phyloP scores from a whole-genome alignment of 2,113 vertebrate species.

The Aldabrachelys gigantea region DNA sequence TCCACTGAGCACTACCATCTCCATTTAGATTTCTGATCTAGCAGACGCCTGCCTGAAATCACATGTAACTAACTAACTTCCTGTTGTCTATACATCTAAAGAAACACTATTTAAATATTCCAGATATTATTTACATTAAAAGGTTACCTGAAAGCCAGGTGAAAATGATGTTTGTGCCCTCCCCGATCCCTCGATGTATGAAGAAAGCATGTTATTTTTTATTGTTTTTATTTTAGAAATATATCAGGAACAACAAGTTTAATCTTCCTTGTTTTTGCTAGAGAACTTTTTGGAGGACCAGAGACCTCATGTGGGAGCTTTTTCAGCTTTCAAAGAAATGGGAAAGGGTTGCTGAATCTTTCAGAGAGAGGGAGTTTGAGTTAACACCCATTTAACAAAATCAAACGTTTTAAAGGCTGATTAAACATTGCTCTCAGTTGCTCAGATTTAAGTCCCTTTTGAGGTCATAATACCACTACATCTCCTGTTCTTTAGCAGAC shows the following conservation, averaged over 20 bases:
- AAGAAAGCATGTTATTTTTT: neutral
- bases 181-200: neutral
- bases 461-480: constrained; percentile 17
- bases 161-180: neutral
- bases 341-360: constrained; percentile 4
- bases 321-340: neutral
- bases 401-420: constrained; percentile 17
- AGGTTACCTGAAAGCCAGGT: neutral
- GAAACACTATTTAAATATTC: neutral
- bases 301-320: neutral
- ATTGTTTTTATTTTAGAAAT: neutral
- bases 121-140: constrained; percentile 25
- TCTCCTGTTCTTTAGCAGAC: constrained; percentile 3
- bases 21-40: neutral
- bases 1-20: neutral
- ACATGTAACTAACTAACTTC: neutral
- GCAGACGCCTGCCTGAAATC: neutral
- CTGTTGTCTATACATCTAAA: neutral
- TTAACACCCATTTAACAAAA: constrained; percentile 45
- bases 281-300: neutral
- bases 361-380: neutral
- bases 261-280: neutral
- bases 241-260: neutral
- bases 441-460: constrained; percentile 37
- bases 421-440: neutral